Conservation (phyloP, 23 tunicate species). For the Ascidia mentula region DNA sequence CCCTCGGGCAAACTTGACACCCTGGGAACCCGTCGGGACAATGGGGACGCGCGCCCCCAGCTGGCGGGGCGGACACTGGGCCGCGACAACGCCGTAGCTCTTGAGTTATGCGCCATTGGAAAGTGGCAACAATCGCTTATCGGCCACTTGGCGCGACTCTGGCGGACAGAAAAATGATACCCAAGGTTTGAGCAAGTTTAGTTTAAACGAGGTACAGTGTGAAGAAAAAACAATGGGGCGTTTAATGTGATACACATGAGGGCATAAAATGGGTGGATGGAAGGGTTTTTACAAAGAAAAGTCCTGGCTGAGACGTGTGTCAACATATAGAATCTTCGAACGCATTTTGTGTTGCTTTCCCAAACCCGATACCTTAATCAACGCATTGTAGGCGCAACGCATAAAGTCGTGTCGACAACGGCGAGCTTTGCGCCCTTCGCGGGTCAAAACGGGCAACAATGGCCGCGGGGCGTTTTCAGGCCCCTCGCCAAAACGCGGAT, state of each 20-base stretch:
- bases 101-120: background rate
- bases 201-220: background rate
- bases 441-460: background rate
- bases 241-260: background rate
- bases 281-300: background rate
- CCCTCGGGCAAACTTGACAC: slow-evolving; percentile 3
- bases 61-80: slow-evolving; percentile 5
- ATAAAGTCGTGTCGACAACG: background rate
- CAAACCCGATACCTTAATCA: slow-evolving; percentile 49
- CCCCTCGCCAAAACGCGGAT: slow-evolving; percentile 3
- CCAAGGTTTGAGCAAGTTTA: background rate
- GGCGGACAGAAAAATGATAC: background rate
- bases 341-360: background rate
- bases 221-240: background rate
- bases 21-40: background rate
- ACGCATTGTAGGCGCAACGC: slow-evolving; percentile 13
- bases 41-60: background rate
- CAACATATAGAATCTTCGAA: background rate
- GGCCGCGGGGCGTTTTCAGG: background rate
- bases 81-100: background rate
- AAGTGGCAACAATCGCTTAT: slow-evolving; percentile 4
- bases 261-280: background rate
- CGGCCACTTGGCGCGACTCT: background rate
- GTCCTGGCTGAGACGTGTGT: background rate
- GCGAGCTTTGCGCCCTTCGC: background rate